Evolutionary conservation across 2,113 vertebrate genomes (phyloP), one percentile per base, ranked within the genome.

Genomic region (Aegithalos caudatus): DNA sequence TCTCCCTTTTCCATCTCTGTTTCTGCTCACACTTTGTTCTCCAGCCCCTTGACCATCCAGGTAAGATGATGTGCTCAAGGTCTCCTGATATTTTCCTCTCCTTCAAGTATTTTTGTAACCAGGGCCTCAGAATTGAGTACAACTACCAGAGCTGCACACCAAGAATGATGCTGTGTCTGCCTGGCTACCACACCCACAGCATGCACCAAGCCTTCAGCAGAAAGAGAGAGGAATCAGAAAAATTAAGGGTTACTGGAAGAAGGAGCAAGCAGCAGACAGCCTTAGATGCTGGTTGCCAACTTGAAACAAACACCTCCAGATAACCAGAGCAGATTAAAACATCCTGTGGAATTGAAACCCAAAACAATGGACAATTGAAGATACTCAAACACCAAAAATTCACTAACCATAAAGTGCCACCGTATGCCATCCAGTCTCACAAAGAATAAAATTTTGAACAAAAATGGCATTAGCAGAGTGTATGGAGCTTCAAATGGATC

Each of bases 71-170:
- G 17, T 40, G 66, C 44, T 70, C 29, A 69, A 69, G n/a, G 27
- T 13, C 37, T 45, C 50, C 57, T 47, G 18, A 11, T 65, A 29
- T 53, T 87, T 82, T 71, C 40, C 29, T 37, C 25, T 71, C 57
- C 47, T 86, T 53, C 57, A 71, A 72, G 37, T 31, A 27, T 15
- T 17, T 50, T 72, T 60, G 7, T 60, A 78, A 47, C 9, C 65
- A 51, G 18, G 14, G 47, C 9, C 29, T 77, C 42, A 72, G 42
- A 57, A 37, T 2, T 53, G 35, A 66, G 18, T 33, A n/a, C 5
- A 33, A 6, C 20, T 31, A 10, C 27, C 28, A 25, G 4, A 42
- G 19, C 0, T 54, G 33, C 64, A 37, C 33, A 8, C 7, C 28
- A 53, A 62, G 35, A 65, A 24, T 16, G 28, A 12, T 45, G 17